phyloP scores from a whole-genome alignment of 35 echinoderm and acorn worm species.

The Eucidaris tribuloides region DNA sequence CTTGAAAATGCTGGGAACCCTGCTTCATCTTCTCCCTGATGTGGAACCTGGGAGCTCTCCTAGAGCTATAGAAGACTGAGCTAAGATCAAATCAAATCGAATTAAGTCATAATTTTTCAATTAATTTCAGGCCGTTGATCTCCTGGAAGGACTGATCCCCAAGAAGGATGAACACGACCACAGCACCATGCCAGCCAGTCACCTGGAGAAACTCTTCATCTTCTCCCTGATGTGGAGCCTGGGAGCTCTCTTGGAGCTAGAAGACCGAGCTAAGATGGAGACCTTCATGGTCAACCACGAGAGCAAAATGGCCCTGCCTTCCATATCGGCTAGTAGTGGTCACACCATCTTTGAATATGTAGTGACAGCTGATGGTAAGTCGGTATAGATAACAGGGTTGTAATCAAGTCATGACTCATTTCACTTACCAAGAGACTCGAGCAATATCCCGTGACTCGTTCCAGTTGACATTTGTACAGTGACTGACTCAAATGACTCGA shows the following conservation, averaged over 20 bases:
- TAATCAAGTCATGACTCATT: too few species aligned
- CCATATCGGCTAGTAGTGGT: constrained; percentile 67
- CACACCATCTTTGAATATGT: constrained; percentile 98
- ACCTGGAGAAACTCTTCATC: constrained; percentile 99
- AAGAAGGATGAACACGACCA: constrained; percentile 91
- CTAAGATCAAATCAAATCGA: too few species aligned
- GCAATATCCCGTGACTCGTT: too few species aligned
- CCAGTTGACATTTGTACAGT: too few species aligned
- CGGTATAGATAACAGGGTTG: too few species aligned
- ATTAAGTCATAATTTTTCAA: background rate
- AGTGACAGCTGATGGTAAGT: constrained; percentile 68
- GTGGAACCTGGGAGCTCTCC: too few species aligned
- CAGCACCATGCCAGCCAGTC: constrained; percentile 47
- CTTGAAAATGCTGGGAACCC: too few species aligned
- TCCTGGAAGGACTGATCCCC: constrained; percentile 87
- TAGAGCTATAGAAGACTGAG: too few species aligned
- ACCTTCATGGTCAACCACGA: constrained; percentile 79
- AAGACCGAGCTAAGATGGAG: constrained; percentile 93
- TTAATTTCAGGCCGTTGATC: constrained; percentile 81
- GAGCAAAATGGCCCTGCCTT: constrained; percentile 80
- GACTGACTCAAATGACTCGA: too few species aligned
- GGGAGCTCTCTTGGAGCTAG: constrained; percentile 90
- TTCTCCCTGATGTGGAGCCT: constrained; percentile 98
- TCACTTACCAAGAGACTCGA: too few species aligned
- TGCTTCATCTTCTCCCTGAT: too few species aligned